phyloP scores from a whole-genome alignment of 2,888 invertebrate species.

The Agrochola circellaris region DNA sequence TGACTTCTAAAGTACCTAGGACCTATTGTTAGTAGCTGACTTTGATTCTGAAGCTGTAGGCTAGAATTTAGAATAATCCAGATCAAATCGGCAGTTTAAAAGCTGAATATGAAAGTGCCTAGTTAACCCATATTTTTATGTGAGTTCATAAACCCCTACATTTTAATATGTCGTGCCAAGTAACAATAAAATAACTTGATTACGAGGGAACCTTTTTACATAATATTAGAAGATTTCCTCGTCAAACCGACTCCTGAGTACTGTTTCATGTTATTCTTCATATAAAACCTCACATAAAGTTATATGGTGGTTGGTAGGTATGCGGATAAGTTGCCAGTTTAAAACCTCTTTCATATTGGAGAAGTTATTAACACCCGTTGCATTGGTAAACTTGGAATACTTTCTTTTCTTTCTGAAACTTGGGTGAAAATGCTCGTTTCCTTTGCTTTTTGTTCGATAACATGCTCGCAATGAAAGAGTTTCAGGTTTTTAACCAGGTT shows the following conservation, averaged over 20 bases:
- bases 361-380: background rate
- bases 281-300: constrained; percentile 25
- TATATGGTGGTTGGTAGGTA: background rate
- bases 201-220: constrained; percentile 48
- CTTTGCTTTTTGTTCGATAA: background rate
- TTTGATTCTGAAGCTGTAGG: background rate
- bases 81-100: background rate
- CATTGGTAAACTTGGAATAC: background rate
- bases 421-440: background rate
- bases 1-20: background rate
- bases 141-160: constrained; percentile 24
- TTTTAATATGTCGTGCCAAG: constrained; percentile 42
- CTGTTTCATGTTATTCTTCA: constrained; percentile 43
- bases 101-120: constrained; percentile 10
- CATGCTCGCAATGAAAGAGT: background rate
- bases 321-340: background rate
- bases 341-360: background rate
- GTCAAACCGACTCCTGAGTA: constrained; percentile 35
- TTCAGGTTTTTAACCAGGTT: background rate
- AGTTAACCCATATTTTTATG: constrained; percentile 34
- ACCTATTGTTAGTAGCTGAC: background rate
- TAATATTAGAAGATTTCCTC: constrained; percentile 41
- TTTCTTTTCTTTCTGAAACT: background rate
- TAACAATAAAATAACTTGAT: constrained; percentile 49
- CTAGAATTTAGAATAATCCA: background rate